Evolutionary conservation across 2,113 vertebrate genomes (phyloP).

Genomic region (Grus americana): DNA sequence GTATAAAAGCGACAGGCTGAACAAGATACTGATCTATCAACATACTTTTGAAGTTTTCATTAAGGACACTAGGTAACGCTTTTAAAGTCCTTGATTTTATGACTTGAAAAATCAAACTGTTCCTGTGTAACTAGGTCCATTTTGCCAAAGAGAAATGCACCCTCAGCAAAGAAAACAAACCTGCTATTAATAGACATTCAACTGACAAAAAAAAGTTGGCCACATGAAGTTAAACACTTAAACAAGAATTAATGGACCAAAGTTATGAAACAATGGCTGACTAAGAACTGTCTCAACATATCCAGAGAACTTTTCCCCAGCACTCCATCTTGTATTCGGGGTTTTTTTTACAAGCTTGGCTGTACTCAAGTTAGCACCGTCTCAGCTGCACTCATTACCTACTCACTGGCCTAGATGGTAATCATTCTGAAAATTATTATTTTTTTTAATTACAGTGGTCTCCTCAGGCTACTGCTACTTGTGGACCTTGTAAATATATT

Average conservation of each 20-base stretch:
- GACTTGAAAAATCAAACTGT: background rate
- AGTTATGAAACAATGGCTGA: slow-evolving; percentile 48
- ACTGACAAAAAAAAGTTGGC: background rate
- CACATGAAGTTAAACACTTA: background rate
- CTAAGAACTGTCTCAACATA: background rate
- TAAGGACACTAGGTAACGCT: background rate
- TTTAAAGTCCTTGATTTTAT: background rate
- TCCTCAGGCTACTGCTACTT: background rate
- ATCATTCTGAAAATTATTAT: slow-evolving; percentile 23
- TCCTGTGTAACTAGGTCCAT: background rate
- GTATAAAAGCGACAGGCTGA: background rate
- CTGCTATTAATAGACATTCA: background rate
- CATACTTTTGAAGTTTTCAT: background rate
- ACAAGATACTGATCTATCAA: background rate
- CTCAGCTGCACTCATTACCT: slow-evolving; percentile 43
- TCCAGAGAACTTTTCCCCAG: slow-evolving; percentile 22
- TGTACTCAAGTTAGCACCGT: slow-evolving; percentile 57
- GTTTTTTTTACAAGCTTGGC: slow-evolving; percentile 64
- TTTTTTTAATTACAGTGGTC: background rate
- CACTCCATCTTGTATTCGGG: slow-evolving; percentile 12
- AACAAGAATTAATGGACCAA: slow-evolving; percentile 25
- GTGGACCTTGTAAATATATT: background rate
- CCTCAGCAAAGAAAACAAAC: background rate
- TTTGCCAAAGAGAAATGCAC: background rate
- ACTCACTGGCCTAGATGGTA: slow-evolving; percentile 12